Evolutionary conservation across 2,113 vertebrate species (phyloP).

Genomic region (Sander lucioperca): DNA sequence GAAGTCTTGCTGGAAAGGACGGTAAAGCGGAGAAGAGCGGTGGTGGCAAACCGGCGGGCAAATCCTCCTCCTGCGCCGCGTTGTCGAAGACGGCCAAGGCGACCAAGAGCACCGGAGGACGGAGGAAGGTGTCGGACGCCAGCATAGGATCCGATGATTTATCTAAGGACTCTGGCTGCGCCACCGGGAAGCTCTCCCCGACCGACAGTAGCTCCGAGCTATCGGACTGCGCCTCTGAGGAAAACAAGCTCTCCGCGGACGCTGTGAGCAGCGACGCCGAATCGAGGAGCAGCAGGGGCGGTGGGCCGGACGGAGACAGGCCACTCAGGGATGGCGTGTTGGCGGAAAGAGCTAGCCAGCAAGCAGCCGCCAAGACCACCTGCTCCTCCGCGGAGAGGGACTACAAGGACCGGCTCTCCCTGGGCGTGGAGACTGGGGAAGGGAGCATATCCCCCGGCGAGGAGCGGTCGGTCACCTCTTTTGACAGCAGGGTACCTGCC

Average conservation of each 20-base stretch:
- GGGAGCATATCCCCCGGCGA: slow-evolving; percentile 86
- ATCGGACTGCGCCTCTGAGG: slow-evolving; percentile 94
- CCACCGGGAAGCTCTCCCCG: slow-evolving; percentile 85
- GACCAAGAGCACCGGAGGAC: slow-evolving; percentile 63
- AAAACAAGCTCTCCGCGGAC: slow-evolving; percentile 89
- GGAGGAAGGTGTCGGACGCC: slow-evolving; percentile 84
- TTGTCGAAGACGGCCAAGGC: slow-evolving; percentile 65
- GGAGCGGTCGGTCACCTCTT: slow-evolving; percentile 88
- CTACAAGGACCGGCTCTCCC: slow-evolving; percentile 80
- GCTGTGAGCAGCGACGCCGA: slow-evolving; percentile 88
- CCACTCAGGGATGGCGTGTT: slow-evolving; percentile 53
- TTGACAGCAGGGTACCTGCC: slow-evolving; percentile 91
- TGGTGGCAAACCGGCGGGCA: slow-evolving; percentile 64
- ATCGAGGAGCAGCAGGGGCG: slow-evolving; percentile 83
- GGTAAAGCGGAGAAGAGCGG: slow-evolving; percentile 69
- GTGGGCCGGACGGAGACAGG: slow-evolving; percentile 72
- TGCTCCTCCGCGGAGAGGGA: slow-evolving; percentile 71
- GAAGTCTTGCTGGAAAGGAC: slow-evolving; percentile 76
- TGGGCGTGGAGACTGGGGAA: slow-evolving; percentile 75
- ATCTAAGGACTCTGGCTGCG: slow-evolving; percentile 83
- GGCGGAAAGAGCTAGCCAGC: slow-evolving; percentile 35
- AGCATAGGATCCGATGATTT: slow-evolving; percentile 82
- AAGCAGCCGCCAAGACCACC: slow-evolving; percentile 46
- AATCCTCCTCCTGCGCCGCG: slow-evolving; percentile 51
- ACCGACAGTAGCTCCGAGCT: slow-evolving; percentile 95